A percentile compares a stretch with the other conserved stretches of the same genome.
These are phyloP conservation scores for Xiphorhynchus erythropygius DNA, from an alignment of 2,797 vertebrate species.

Conservation along the genomic window DNA sequence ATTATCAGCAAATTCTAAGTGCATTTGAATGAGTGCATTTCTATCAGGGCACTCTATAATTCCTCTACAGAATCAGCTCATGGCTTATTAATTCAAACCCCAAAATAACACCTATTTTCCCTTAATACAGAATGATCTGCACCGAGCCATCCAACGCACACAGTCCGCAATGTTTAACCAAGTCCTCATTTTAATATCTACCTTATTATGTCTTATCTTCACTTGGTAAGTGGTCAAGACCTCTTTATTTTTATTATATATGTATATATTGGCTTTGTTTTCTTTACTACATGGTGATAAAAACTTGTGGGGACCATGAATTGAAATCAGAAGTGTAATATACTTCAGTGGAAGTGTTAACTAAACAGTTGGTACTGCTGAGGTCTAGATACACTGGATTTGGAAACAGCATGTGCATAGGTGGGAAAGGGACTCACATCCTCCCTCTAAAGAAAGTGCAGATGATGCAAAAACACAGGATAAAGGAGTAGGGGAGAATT, in stretches of 20 bases:
- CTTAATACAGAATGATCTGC: conserved; percentile 82
- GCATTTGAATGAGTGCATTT: not conserved
- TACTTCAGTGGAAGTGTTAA: not conserved
- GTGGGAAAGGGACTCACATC: not conserved
- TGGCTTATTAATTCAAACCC: not conserved
- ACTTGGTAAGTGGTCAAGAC: conserved; percentile 79
- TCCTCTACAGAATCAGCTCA: not conserved
- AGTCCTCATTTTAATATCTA: conserved; percentile 86
- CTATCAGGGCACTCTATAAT: not conserved
- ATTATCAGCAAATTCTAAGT: not conserved
- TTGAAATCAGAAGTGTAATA: not conserved
- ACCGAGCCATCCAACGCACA: conserved; percentile 84
- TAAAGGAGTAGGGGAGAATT: not conserved
- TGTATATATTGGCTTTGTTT: not conserved
- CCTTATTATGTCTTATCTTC: conserved; percentile 85
- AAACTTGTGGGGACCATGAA: not conserved
- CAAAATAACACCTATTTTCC: conserved; percentile 29
- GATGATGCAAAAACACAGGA: not conserved
- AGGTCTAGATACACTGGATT: not conserved
- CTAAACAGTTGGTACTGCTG: not conserved
- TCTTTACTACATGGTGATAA: not conserved
- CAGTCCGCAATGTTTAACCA: conserved; percentile 88
- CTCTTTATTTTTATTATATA: not conserved
- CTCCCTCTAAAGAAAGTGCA: not conserved
- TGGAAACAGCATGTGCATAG: not conserved